Base-by-base conservation (phyloP, 2,797 vertebrate genomes). In the Anguilla megastoma region DNA sequence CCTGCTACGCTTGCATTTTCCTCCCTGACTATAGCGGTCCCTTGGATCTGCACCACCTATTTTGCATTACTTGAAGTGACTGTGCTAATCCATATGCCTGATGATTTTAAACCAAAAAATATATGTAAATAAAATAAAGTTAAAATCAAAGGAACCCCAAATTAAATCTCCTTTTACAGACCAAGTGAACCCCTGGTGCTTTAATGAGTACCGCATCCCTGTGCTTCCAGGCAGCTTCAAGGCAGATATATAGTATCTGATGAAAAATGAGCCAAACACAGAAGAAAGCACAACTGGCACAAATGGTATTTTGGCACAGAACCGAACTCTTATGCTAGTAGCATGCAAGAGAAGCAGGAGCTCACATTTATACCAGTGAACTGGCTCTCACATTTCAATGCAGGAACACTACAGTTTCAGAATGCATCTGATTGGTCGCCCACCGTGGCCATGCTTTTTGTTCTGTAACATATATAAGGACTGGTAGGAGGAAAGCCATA, bases 1-100 rank as follows among this genome's bases (percentile, higher is more conserved):
- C 8, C 18, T 85, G 83, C 84, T 54, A 27, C 36, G 74, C 45
- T 36, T 18, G 74, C 74, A 79, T 79, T 79, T 79, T 36, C 74
- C 33, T 7, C 14, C 6, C 74, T 79, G 74, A 74, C 69, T 74
- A 36, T 14, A 14, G 69, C 30, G 4, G 69, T 36, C 74, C 74
- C 74, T 79, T 21, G 74, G 36, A 79, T 79, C 33, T 79, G 18
- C 33, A 21, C 33, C 74, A 16, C 36, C 36, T 21, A 18, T 79
- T 79, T 45, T 79, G 33, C 16, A 79, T 33, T 76, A 21, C 30
- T 16, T 80, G 79, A 50, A 69, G 63, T 69, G 18, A n/a, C 79
- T n/a, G 24, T 50, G 21, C 24, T n/a, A 48, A 48, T 50, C 6
- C 79, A 82, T 76, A 14, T 48, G 24, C 3, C 24, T n/a, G 21